Percentiles rank a stretch among this genome's conserved stretches.
Evolutionary conservation across 2,113 vertebrate genomes (phyloP).

Genomic region (Spea bombifrons): DNA sequence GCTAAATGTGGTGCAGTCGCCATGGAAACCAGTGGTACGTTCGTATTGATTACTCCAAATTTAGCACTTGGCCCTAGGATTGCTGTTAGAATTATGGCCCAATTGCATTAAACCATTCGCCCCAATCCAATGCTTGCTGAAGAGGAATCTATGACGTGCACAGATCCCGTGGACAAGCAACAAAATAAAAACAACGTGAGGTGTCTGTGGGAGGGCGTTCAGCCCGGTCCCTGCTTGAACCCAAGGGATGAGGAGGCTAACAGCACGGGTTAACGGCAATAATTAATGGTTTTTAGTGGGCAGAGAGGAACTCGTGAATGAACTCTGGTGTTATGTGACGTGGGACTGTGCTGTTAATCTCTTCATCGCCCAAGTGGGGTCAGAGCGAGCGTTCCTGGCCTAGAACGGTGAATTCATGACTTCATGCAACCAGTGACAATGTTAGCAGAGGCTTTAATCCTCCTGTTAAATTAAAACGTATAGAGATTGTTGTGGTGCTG

Average conservation of each 20-base stretch:
- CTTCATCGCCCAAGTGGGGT: constrained; percentile 20
- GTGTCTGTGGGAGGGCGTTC: constrained; percentile 6
- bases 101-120: neutral
- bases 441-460: neutral
- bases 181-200: constrained; percentile 35
- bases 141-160: constrained; percentile 39
- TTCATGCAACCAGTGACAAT: constrained; percentile 46
- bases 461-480: constrained; percentile 2
- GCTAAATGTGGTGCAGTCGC: neutral
- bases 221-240: constrained; percentile 6
- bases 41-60: too few species aligned
- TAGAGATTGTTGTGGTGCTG: constrained; percentile 8
- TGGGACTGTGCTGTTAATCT: constrained; percentile 25
- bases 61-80: too few species aligned
- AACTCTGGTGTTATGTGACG: neutral
- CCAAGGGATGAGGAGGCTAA: constrained; percentile 31
- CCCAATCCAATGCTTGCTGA: constrained; percentile 41
- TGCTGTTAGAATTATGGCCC: neutral
- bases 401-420: constrained; percentile 39
- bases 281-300: neutral
- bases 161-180: constrained; percentile 39
- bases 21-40: neutral
- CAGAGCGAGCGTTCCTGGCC: constrained; percentile 13
- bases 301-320: neutral
- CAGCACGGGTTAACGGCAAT: neutral